Conservation (phyloP, 2,797 vertebrate species). For the Schizopygopsis malacanthus region DNA sequence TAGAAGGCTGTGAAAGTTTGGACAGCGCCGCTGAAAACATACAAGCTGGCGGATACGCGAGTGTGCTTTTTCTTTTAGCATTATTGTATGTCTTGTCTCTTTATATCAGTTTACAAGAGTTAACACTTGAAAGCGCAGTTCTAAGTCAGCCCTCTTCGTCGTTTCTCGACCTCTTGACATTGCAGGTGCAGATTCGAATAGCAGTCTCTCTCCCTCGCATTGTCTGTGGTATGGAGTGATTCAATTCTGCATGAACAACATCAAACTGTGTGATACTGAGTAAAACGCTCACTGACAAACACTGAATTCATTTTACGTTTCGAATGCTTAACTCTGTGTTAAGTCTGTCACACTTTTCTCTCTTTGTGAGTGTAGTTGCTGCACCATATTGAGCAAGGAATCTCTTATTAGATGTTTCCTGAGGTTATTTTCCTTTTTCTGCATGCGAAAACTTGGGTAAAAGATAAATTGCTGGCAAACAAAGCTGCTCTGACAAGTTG, state of each 20-base stretch:
- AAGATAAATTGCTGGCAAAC: conserved; percentile 71
- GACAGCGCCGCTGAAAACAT: conserved; percentile 47
- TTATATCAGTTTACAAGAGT: conserved; percentile 81
- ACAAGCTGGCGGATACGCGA: conserved; percentile 48
- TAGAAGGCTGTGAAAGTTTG: conserved; percentile 56
- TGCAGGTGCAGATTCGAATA: conserved; percentile 88
- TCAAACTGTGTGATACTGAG: conserved; percentile 50
- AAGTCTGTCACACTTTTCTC: not conserved
- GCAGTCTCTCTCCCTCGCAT: conserved; percentile 66
- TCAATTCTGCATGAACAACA: conserved; percentile 49
- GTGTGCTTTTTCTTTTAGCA: conserved; percentile 30
- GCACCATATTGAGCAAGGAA: not conserved
- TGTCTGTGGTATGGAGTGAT: conserved; percentile 41
- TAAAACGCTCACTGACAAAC: conserved; percentile 31
- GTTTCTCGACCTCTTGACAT: conserved; percentile 92
- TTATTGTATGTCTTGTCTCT: conserved; percentile 55
- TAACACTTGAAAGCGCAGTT: conserved; percentile 86
- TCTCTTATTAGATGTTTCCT: not conserved
- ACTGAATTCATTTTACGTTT: not conserved
- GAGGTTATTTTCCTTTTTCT: not conserved
- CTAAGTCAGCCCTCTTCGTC: conserved; percentile 95
- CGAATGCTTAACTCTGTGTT: not conserved
- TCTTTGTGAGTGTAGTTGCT: not conserved
- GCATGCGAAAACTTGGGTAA: conserved; percentile 22
- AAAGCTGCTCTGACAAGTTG: conserved; percentile 65